Evolutionary conservation across 2,113 vertebrate genomes (phyloP).

Genomic region (Cinclus mexicanus): DNA sequence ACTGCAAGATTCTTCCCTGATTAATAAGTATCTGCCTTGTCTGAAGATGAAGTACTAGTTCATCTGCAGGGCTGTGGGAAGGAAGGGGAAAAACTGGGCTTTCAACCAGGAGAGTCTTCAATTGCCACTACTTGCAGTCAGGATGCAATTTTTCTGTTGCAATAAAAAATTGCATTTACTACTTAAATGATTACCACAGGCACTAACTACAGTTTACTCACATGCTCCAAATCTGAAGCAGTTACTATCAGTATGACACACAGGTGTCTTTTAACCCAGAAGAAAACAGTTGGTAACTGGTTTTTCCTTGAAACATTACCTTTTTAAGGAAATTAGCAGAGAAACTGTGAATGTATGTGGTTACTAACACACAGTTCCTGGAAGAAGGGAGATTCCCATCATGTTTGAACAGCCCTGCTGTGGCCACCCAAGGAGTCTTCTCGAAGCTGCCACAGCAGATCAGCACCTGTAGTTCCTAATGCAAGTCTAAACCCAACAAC

Average conservation of each 20-base stretch:
- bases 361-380: not conserved
- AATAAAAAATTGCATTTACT: not conserved
- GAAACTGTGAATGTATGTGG: not conserved
- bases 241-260: not conserved
- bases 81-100: not conserved
- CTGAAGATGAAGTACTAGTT: not conserved
- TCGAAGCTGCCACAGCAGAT: not conserved
- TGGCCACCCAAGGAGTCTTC: not conserved
- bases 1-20: not conserved
- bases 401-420: not conserved
- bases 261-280: not conserved
- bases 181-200: not conserved
- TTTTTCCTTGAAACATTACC: not conserved
- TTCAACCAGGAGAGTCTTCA: not conserved
- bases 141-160: not conserved
- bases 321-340: not conserved
- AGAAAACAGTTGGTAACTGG: not conserved
- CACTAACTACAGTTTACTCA: not conserved
- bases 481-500: not conserved
- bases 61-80: not conserved
- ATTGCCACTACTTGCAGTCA: not conserved
- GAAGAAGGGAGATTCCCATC: not conserved
- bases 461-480: not conserved
- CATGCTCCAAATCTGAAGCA: not conserved
- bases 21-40: not conserved